Percentiles rank a stretch among this genome's conserved stretches.
phyloP scores from a whole-genome alignment of 2,888 invertebrate genomes.

The Pseudanteris insignis region DNA sequence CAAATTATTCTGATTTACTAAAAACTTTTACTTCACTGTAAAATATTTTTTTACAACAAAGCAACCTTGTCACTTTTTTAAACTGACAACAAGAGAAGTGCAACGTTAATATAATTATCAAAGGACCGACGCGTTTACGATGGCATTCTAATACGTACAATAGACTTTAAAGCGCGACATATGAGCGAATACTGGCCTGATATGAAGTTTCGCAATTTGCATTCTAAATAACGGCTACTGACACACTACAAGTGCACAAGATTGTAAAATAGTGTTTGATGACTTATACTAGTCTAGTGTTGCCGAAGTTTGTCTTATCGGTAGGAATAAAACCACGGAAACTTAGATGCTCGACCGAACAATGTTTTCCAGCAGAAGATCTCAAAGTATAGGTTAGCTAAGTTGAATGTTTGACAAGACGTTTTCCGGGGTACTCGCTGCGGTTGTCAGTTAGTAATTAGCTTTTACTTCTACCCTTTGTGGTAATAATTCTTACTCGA shows the following conservation, averaged over 20 bases:
- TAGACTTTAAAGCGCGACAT: conserved; percentile 7
- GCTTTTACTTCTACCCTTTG: conserved; percentile 46
- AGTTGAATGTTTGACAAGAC: conserved; percentile 51
- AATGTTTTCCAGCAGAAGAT: conserved; percentile 44
- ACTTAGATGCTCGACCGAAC: conserved; percentile 45
- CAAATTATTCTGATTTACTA: too few relatives aligned
- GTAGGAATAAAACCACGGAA: conserved; percentile 41
- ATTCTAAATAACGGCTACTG: conserved; percentile 20
- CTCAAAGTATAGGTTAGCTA: conserved; percentile 43
- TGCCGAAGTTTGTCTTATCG: conserved; percentile 45
- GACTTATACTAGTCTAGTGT: conserved; percentile 40
- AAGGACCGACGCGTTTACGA: too few relatives aligned
- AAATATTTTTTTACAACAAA: too few relatives aligned
- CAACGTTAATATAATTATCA: too few relatives aligned
- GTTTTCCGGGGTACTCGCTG: conserved; percentile 49
- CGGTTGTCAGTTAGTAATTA: conserved; percentile 53
- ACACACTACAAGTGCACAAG: conserved; percentile 32
- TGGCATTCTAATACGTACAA: too few relatives aligned
- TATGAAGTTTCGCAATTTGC: conserved; percentile 30
- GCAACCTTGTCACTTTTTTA: too few relatives aligned
- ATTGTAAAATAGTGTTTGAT: conserved; percentile 26
- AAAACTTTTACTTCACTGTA: too few relatives aligned
- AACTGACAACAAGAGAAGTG: too few relatives aligned
- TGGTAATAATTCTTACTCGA: conserved; percentile 44
- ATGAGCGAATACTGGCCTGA: conserved; percentile 17